Conservation (phyloP, 2,888 invertebrate species). For the Erannis defoliaria region DNA sequence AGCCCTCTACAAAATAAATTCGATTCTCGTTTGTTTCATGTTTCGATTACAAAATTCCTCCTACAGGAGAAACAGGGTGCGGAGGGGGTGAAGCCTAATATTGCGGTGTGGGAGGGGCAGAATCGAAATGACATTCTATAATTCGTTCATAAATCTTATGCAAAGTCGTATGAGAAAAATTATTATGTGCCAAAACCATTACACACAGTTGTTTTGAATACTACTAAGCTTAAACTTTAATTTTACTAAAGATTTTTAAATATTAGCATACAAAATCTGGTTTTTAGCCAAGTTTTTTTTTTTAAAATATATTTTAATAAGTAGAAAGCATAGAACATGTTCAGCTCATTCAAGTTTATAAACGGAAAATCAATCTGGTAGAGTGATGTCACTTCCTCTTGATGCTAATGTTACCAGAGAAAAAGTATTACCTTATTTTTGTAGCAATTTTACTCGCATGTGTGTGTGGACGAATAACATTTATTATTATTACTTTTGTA, state of each 20-base stretch:
- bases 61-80: slow-evolving; percentile 20
- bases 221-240: too few relatives aligned
- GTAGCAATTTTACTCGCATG: too few relatives aligned
- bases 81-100: slow-evolving; percentile 23
- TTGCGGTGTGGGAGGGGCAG: slow-evolving; percentile 13
- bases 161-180: too few relatives aligned
- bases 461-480: too few relatives aligned
- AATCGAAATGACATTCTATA: slow-evolving; percentile 17
- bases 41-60: slow-evolving; percentile 50
- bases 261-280: too few relatives aligned
- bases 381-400: background rate
- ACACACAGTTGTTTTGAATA: too few relatives aligned
- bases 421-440: background rate
- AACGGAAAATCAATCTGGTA: background rate
- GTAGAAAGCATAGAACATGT: too few relatives aligned
- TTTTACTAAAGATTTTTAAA: too few relatives aligned
- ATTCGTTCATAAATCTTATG: slow-evolving; percentile 15
- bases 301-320: too few relatives aligned
- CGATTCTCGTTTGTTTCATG: slow-evolving; percentile 60
- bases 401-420: background rate
- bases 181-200: too few relatives aligned
- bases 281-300: too few relatives aligned
- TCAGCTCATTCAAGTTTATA: background rate
- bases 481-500: too few relatives aligned
- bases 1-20: slow-evolving; percentile 48